Conservation (phyloP, 2,888 invertebrate genomes). For the Polymixis lichenea region DNA sequence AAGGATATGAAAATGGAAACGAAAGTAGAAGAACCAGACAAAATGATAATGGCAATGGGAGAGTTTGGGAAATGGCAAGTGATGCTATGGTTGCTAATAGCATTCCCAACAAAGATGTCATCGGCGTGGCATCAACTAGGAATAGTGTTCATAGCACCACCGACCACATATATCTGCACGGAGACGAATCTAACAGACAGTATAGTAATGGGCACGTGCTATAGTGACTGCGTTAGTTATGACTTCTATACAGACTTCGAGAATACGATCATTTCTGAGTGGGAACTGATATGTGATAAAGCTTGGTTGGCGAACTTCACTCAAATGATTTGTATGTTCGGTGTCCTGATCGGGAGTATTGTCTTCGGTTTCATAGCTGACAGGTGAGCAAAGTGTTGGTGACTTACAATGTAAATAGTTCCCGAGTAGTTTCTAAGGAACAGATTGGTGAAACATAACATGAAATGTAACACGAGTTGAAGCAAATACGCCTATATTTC, state of each 20-base stretch:
- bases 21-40: slow-evolving; percentile 61
- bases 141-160: slow-evolving; percentile 93
- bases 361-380: slow-evolving; percentile 93
- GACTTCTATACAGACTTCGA: slow-evolving; percentile 91
- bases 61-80: slow-evolving; percentile 92
- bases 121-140: slow-evolving; percentile 93
- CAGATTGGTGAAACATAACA: background rate
- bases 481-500: background rate
- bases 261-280: slow-evolving; percentile 93
- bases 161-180: slow-evolving; percentile 87
- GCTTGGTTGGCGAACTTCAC: slow-evolving; percentile 91
- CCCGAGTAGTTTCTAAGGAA: background rate
- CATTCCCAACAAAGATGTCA: slow-evolving; percentile 92
- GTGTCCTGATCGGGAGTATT: slow-evolving; percentile 92
- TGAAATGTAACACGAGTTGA: background rate
- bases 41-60: slow-evolving; percentile 72
- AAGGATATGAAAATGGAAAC: slow-evolving; percentile 25
- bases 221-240: slow-evolving; percentile 87
- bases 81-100: slow-evolving; percentile 89
- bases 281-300: slow-evolving; percentile 92
- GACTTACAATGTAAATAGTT: background rate
- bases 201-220: slow-evolving; percentile 83
- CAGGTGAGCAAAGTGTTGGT: slow-evolving; percentile 85
- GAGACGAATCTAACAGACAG: slow-evolving; percentile 71
- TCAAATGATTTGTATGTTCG: slow-evolving; percentile 93